phyloP scores from a whole-genome alignment of 2,797 vertebrate genomes.

The Brachymystax lenok region DNA sequence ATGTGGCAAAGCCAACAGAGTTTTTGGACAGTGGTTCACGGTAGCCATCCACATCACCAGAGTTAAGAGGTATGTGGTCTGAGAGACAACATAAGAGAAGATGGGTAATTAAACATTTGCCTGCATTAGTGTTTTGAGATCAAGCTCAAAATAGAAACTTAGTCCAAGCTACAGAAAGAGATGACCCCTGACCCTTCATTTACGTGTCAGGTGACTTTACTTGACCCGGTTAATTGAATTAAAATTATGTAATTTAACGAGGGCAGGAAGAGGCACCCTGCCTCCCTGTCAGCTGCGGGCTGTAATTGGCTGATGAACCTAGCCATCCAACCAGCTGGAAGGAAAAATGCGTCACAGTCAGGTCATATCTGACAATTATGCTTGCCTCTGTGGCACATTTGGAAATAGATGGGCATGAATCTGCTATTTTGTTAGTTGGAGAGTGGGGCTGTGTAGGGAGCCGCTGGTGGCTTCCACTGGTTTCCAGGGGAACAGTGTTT shows the following conservation, averaged over 20 bases:
- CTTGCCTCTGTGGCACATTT: slow-evolving; percentile 4
- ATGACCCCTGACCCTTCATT: slow-evolving; percentile 2
- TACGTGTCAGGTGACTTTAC: slow-evolving; percentile 2
- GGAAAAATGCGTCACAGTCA: slow-evolving; percentile 7
- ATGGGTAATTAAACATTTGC: not conserved
- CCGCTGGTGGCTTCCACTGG: slow-evolving; percentile 12
- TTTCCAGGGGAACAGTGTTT: slow-evolving; percentile 13
- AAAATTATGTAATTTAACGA: not conserved
- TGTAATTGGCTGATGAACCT: slow-evolving; percentile 21
- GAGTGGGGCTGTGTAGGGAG: not conserved
- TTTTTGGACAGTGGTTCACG: not conserved
- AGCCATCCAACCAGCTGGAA: slow-evolving; percentile 18
- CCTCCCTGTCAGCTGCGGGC: not conserved
- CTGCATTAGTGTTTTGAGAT: not conserved
- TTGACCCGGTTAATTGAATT: slow-evolving; percentile 1
- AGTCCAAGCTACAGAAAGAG: not conserved
- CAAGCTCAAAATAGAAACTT: not conserved
- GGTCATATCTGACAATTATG: slow-evolving; percentile 18
- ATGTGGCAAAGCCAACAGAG: not conserved
- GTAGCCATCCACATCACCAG: not conserved
- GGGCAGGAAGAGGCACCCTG: slow-evolving; percentile 6
- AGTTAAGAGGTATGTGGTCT: not conserved
- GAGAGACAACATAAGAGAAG: not conserved
- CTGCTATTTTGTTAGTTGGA: slow-evolving; percentile 1
- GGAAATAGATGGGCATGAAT: slow-evolving; percentile 12